These are phyloP conservation scores for Platygyra sinensis DNA, from an alignment of 64 coral and sea anemone genomes.

Conservation along the genomic window DNA sequence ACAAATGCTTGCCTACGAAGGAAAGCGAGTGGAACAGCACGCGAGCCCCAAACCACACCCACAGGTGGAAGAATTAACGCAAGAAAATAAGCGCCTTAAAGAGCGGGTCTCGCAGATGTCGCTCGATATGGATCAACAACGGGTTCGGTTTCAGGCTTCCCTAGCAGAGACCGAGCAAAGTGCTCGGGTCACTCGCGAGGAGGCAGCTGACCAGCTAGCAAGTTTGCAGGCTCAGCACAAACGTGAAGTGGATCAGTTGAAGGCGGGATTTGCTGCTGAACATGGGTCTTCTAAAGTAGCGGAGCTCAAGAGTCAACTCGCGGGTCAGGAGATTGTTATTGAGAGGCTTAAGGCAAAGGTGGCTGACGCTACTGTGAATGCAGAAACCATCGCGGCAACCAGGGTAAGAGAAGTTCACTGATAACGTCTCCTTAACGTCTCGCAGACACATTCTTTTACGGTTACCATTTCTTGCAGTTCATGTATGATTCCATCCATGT, in stretches of 20 bases:
- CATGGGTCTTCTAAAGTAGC: conserved; percentile 85
- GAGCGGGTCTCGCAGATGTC: conserved; percentile 61
- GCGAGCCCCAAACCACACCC: conserved; percentile 39
- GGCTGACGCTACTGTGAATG: conserved; percentile 41
- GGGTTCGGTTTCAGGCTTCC: conserved; percentile 88
- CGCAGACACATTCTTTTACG: no score
- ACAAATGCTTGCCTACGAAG: conserved; percentile 66
- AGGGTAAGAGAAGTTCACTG: conserved; percentile 46
- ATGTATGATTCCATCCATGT: no score
- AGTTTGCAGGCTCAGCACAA: conserved; percentile 74
- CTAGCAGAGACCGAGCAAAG: conserved; percentile 84
- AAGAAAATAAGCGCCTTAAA: conserved; percentile 81
- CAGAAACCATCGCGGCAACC: conserved; percentile 59
- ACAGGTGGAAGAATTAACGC: conserved; percentile 43
- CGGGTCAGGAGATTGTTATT: conserved; percentile 89
- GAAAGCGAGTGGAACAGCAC: background rate
- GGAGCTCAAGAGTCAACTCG: conserved; percentile 82
- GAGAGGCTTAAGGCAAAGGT: conserved; percentile 89
- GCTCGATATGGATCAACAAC: conserved; percentile 87
- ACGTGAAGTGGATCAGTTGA: conserved; percentile 73
- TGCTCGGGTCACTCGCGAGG: conserved; percentile 77
- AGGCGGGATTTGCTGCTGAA: conserved; percentile 68
- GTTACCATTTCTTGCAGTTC: no score
- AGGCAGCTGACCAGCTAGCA: conserved; percentile 86
- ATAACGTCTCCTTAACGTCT: no score